Evolutionary conservation across 1,140 invertebrate species (phyloP).

Genomic region (Lasioglossum albipes): DNA sequence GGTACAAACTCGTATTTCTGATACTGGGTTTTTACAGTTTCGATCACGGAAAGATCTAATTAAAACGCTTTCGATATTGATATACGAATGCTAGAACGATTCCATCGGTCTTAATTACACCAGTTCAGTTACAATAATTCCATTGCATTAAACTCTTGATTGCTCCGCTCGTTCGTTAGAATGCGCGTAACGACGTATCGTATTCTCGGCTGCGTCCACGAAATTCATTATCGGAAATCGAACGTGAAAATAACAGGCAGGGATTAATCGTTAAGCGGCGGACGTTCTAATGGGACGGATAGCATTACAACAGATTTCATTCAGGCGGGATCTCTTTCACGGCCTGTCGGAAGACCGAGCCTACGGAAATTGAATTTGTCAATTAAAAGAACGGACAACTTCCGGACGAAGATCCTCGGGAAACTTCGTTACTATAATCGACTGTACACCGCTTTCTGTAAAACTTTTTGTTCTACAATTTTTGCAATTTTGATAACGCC

Average conservation of each 20-base stretch:
- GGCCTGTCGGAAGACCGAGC: background rate
- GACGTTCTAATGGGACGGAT: conserved; percentile 25
- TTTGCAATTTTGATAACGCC: too few relatives aligned
- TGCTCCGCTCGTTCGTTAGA: background rate
- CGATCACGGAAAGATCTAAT: too few relatives aligned
- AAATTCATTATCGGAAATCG: conserved; percentile 55
- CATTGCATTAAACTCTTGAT: background rate
- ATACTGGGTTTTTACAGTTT: too few relatives aligned
- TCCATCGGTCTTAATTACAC: background rate
- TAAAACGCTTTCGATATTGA: too few relatives aligned
- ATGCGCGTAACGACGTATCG: conserved; percentile 3
- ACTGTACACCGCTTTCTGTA: too few relatives aligned
- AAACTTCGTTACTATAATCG: background rate
- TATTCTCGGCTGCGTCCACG: background rate
- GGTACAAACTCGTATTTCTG: too few relatives aligned
- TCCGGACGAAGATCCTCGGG: too few relatives aligned
- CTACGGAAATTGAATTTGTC: conserved; percentile 1
- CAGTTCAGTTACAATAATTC: background rate
- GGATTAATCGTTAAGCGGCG: conserved; percentile 48
- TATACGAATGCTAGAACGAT: background rate
- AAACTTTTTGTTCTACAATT: too few relatives aligned
- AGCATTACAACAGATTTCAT: conserved; percentile 28
- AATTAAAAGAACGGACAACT: background rate
- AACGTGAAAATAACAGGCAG: conserved; percentile 25
- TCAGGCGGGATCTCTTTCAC: conserved; percentile 26